Percentiles rank a stretch among this genome's conserved stretches.
Evolutionary conservation across 2,888 invertebrate species (phyloP).

Genomic region (Cephonodes hylas): DNA sequence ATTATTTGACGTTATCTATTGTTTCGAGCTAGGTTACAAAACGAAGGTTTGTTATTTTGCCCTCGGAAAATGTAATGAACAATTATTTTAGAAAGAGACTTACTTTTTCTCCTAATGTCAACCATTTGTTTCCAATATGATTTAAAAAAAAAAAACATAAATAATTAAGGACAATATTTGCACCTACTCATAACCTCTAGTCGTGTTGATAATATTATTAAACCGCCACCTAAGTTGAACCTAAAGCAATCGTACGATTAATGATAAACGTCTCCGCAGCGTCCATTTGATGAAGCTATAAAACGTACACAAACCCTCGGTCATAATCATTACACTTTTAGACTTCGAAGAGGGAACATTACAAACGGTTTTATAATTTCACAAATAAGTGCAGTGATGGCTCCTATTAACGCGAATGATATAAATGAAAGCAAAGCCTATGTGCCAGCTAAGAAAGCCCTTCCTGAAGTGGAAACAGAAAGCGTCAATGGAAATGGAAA

Average conservation of each 20-base stretch:
- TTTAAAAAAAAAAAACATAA: too few species aligned
- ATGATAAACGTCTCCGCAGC: constrained; percentile 20
- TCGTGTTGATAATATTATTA: not conserved
- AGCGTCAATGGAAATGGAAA: constrained; percentile 39
- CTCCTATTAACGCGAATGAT: constrained; percentile 64
- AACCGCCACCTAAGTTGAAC: not conserved
- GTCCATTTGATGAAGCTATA: constrained; percentile 52
- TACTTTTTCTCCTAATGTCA: too few species aligned
- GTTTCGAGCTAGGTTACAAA: too few species aligned
- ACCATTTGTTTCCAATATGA: too few species aligned
- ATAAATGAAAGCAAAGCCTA: constrained; percentile 54
- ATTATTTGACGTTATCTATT: too few species aligned
- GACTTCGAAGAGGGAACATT: constrained; percentile 57
- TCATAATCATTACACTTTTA: constrained; percentile 58
- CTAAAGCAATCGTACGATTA: constrained; percentile 9
- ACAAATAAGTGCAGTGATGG: constrained; percentile 61
- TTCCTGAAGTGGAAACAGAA: constrained; percentile 70
- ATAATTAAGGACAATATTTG: not conserved
- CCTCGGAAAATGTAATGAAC: not conserved
- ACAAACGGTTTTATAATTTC: constrained; percentile 26
- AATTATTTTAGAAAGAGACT: not conserved
- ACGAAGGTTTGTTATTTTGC: too few species aligned
- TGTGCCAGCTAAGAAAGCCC: constrained; percentile 54
- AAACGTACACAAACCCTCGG: constrained; percentile 45
- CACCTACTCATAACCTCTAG: not conserved